Base-by-base conservation (phyloP, 2,888 invertebrate genomes). In the Cordylochernes scorpioides region DNA sequence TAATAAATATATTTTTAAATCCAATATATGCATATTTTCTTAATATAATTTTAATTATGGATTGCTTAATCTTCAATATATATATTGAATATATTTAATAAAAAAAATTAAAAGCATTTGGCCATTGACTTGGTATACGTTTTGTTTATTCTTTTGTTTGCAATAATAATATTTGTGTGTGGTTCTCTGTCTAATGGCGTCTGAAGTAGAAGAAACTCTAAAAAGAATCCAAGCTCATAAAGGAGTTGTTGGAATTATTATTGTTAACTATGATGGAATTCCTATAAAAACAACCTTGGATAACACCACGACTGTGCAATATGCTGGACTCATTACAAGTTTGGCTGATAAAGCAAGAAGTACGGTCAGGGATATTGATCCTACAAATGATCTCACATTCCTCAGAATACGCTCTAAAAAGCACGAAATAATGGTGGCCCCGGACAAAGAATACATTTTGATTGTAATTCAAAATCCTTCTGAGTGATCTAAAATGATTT, bases 401-500 rank as follows among this genome's bases (percentile, higher is more conserved):
- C 59, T 94, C 14, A 65, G 94, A 34, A 71, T 94, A 34, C 63
- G 88, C 41, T 86, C 91, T 33, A 84, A 80, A 58, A 91, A 80
- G 50, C 78, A 82, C 53, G 94, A 94, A 60, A 80, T 94, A 38
- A 80, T 94, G 77, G 75, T 94, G 5, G 91, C 91, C 2, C 91
- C 94, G 2, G 61, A 62, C 61, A 46, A 13, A 12, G 15, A 8
- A 9, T 25, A 25, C n/a, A n/a, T n/a, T n/a, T n/a, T n/a, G n/a
- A n/a, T n/a, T n/a, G n/a, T n/a, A n/a, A n/a, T n/a, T n/a, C n/a
- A n/a, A n/a, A n/a, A n/a, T n/a, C n/a, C n/a, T n/a, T n/a, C n/a
- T n/a, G n/a, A n/a, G n/a, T n/a, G n/a, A n/a, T n/a, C n/a, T n/a
- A n/a, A n/a, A n/a, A n/a, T n/a, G n/a, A n/a, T n/a, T n/a, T n/a